Base-by-base conservation (phyloP, 2,888 invertebrate genomes). In the Drosophila fungiperda region DNA sequence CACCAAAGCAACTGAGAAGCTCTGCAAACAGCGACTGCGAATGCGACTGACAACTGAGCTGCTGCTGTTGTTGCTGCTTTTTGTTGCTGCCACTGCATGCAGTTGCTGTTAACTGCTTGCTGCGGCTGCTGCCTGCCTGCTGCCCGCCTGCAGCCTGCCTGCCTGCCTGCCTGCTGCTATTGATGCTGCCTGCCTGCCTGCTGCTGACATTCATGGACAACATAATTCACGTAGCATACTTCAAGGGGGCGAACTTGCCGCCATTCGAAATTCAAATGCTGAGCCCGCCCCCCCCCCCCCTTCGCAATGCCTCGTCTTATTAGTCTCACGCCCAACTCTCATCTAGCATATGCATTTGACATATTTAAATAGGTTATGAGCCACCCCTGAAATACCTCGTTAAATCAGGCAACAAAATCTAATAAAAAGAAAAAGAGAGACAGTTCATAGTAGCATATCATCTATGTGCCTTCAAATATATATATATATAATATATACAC, bases 151-250 rank as follows among this genome's bases (percentile, higher is more conserved):
- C 35, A 23, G 35, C 12, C 35, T 35, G 35, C 35, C 36, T 17
- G 17, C 20, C 20, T 20, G 7, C 29, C 26, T 26, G 26, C 26
- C 26, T 12, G 79, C 48, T 73, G 62, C 11, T 35, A 36, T 36
- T 36, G 35, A 36, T 42, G 58, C 26, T 60, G 63, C 26, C 53
- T 68, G 62, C 66, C 76, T 36, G 53, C 32, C 80, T 87, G 89
- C 55, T 69, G 73, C 61, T 90, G 90, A 90, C 90, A 91, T 91
- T 89, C 86, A 90, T 90, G 80, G 76, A 85, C 76, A 73, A 90
- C 83, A 86, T 90, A 87, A 83, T 89, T 90, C 88, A 85, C 88
- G 35, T 23, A 77, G 83, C 82, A 89, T 80, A 89, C 80, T 86
- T 86, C 64, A 73, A 74, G 78, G 71, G 71, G 45, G 23, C 45